Base-by-base conservation (phyloP, 2,113 vertebrate genomes). In the Steatornis caripensis region DNA sequence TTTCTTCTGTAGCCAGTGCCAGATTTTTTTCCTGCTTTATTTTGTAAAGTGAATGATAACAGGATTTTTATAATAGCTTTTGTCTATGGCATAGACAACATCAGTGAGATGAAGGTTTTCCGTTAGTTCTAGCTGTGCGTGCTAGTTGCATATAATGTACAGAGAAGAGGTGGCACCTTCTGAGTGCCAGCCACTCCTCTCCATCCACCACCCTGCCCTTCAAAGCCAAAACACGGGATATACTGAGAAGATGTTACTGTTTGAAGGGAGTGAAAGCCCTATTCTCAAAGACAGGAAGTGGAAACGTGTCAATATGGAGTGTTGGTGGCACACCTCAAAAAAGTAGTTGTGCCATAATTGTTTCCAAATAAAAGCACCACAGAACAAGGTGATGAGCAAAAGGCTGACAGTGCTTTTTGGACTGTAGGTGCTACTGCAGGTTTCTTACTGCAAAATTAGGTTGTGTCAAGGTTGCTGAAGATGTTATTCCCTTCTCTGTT, bases 31-130 rank as follows among this genome's bases (percentile, higher is more conserved):
- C 17, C 54, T 9, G 21, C 11, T 82, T 84, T 75, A n/a, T 87
- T 89, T 87, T 84, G 7, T 71, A 29, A 66, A 39, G 70, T 55
- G 23, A 49, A 60, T 11, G 26, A 37, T 61, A 77, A 70, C 27
- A 64, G 46, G 15, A 71, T 76, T 94, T 91, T 69, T 72, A 11
- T 37, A 76, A 83, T 37, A 83, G 27, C 36, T 90, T 82, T 80
- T 72, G 16, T 41, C 14, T 48, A 0, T 62, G 64, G 26, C 0
- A 0, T 62, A 24, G 53, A 18, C 30, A 61, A 64, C 60, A n/a
- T 72, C 26, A 71, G 41, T 32, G 30, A 83, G 22, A 32, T 49
- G 15, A 36, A 85, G 66, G 11, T 69, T 83, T 96, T 72, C 45
- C 17, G 23, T 68, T 41, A 29, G 11, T 66, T 84, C 49, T 81